A percentile compares a stretch with the other conserved stretches of the same genome.
phyloP scores from a whole-genome alignment of 2,113 vertebrate genomes.

The Dermatemys mawii region DNA sequence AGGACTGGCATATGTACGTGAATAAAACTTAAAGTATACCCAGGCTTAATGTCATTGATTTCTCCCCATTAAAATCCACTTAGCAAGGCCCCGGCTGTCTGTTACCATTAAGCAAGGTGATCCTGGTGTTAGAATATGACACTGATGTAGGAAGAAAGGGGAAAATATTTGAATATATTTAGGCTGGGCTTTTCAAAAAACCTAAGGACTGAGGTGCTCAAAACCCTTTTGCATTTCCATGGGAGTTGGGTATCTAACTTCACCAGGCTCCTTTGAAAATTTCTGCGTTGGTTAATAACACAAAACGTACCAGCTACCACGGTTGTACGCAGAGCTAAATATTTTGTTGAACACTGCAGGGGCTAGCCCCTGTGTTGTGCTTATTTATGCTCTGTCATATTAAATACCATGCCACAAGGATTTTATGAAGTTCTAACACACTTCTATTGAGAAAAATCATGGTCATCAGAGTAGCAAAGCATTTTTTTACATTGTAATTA shows the following conservation, averaged over 20 bases:
- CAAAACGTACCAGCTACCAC: rapidly evolving
- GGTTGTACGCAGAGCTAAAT: not conserved
- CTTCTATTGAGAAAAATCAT: not conserved
- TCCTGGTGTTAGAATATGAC: not conserved
- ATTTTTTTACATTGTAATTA: not conserved
- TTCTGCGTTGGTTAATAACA: not conserved
- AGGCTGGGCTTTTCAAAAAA: not conserved
- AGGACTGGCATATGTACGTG: rapidly evolving
- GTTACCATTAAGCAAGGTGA: rapidly evolving
- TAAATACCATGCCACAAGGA: not conserved
- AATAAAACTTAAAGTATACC: rapidly evolving
- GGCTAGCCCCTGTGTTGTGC: not conserved
- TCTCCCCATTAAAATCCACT: not conserved
- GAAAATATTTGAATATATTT: not conserved
- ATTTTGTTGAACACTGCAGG: not conserved
- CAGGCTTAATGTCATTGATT: rapidly evolving
- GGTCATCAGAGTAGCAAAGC: not conserved
- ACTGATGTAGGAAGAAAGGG: not conserved
- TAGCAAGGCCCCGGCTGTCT: rapidly evolving
- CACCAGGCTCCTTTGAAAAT: not conserved
- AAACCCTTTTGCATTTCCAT: too few species aligned
- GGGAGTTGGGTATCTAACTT: not conserved
- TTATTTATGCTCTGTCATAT: not conserved
- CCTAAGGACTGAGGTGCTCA: not conserved
- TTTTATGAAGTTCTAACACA: rapidly evolving